phyloP scores from a whole-genome alignment of 2,888 invertebrate species.

The Galerucella calmariensis region DNA sequence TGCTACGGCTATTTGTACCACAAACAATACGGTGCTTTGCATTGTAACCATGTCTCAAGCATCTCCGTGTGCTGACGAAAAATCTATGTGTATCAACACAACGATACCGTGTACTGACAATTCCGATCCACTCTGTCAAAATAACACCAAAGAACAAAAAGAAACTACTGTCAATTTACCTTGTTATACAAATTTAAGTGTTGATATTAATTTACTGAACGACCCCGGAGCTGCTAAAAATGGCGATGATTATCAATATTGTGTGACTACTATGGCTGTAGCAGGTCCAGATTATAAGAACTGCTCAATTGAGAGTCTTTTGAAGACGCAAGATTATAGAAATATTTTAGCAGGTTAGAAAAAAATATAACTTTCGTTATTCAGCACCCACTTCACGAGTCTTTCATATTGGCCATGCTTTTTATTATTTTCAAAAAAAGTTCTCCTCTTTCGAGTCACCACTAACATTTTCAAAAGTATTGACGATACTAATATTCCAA shows the following conservation, averaged over 20 bases:
- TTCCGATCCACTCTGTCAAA: conserved; percentile 54
- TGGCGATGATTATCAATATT: conserved; percentile 52
- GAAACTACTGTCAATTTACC: conserved; percentile 55
- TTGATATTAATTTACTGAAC: conserved; percentile 53
- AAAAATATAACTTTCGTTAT: neutral
- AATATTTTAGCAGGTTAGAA: conserved; percentile 45
- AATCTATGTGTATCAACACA: conserved; percentile 54
- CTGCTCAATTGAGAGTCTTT: conserved; percentile 39
- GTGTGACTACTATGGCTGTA: conserved; percentile 60
- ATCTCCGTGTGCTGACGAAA: conserved; percentile 54
- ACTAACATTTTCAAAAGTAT: too few relatives aligned
- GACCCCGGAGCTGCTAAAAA: conserved; percentile 41
- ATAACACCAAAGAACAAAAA: conserved; percentile 48
- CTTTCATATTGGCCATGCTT: too few relatives aligned
- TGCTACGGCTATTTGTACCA: conserved; percentile 58
- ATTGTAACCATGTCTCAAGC: conserved; percentile 55
- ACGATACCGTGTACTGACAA: conserved; percentile 53
- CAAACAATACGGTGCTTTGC: conserved; percentile 58
- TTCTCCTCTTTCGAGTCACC: too few relatives aligned
- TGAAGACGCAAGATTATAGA: conserved; percentile 44
- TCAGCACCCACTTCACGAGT: too few relatives aligned
- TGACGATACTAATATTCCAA: too few relatives aligned
- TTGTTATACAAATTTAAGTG: conserved; percentile 59
- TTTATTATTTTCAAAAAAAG: too few relatives aligned
- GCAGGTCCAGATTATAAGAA: conserved; percentile 55